phyloP scores from a whole-genome alignment of 2,797 vertebrate genomes.

The Manis pentadactyla region DNA sequence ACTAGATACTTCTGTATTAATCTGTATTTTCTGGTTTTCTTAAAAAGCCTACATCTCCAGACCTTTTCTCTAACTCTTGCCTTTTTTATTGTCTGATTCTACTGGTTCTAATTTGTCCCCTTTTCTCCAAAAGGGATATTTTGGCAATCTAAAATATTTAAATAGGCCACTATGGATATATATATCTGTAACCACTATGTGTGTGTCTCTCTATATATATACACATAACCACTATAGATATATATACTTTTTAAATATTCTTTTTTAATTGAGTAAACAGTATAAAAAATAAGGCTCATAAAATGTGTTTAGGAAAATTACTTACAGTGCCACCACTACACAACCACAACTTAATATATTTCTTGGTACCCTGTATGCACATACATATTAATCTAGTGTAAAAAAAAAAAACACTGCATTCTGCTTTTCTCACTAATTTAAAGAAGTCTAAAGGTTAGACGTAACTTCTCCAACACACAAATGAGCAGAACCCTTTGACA shows the following conservation, averaged over 20 bases:
- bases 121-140: conserved; percentile 12
- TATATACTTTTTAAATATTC: neutral
- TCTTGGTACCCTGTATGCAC: neutral
- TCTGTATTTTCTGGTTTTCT: neutral
- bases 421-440: conserved; percentile 51
- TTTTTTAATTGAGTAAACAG: neutral
- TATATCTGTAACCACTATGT: neutral
- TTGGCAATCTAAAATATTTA: neutral
- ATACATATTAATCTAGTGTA: neutral
- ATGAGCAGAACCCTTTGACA: conserved; percentile 11
- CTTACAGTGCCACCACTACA: neutral
- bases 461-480: neutral
- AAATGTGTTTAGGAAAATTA: neutral
- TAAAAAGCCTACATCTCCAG: neutral
- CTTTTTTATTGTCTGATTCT: neutral
- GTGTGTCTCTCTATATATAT: too few species aligned
- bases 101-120: neutral
- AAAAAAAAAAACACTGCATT: neutral
- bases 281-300: conserved; percentile 1
- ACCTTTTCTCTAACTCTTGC: neutral
- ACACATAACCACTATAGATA: neutral
- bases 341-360: neutral
- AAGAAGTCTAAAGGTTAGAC: neutral
- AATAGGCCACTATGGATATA: neutral
- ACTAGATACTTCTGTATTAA: neutral